Evolutionary conservation across 2,888 invertebrate species (phyloP), one percentile per base, ranked within the genome.

Genomic region (Eupelmus urozonus): DNA sequence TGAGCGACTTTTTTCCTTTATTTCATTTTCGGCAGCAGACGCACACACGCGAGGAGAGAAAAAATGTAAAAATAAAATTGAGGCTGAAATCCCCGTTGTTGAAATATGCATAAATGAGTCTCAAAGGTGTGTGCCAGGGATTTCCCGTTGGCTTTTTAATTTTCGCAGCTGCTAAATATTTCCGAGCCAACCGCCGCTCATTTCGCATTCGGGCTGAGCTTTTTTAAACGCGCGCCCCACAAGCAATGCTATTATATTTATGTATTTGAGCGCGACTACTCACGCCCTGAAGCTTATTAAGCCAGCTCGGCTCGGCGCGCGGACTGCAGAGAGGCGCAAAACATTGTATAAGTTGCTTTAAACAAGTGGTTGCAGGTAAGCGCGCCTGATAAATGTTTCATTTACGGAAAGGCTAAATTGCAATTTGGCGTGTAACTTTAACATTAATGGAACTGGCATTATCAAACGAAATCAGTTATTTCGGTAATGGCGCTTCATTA

Each of bases 101-200:
- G 51, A 80, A 80, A 80, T 76, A 80, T 76, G 73, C 73, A 76
- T 73, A 76, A 76, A 80, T 70, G 62, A 73, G 73, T 80, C 76
- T 80, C 76, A 70, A 80, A 80, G 73, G 73, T 70, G 78, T 70
- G 78, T 25, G 57, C 4, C 55, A n/a, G 45, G 51, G 63, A 63
- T 80, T 76, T 73, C 40, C 63, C 73, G 40, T 69, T 66, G 60
- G 67, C 2, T 80, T 76, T 76, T 69, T 69, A 72, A 67, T 76
- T 73, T 67, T 67, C 60, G 16, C 27, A 7, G 27, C 71, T 49
- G 40, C 65, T 73, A 53, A 76, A 80, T 69, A 70, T 75, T 73
- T 63, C 51, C 63, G 9, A 29, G 42, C 57, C 42, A 27, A 20
- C 60, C 40, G 16, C 34, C 55, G 69, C 75, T 75, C 53, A 75